Percentiles rank a stretch among this genome's conserved stretches.
Evolutionary conservation across 1,140 invertebrate species (phyloP).

Genomic region (Pantala flavescens): DNA sequence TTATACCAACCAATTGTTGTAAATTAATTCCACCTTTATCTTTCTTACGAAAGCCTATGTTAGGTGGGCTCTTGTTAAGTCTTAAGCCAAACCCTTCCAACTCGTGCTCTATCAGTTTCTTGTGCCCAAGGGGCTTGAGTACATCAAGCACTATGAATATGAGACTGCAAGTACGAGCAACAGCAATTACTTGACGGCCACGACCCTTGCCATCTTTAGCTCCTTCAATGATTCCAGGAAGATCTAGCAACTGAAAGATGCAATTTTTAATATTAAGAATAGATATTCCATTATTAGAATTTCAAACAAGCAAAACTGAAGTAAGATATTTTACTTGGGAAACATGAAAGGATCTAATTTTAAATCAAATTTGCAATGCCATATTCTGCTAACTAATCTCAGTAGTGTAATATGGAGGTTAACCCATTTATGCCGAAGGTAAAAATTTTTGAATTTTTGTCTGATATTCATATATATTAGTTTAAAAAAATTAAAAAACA

Average conservation of each 20-base stretch:
- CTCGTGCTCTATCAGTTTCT: constrained; percentile 93
- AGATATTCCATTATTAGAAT: constrained; percentile 21
- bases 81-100: constrained; percentile 97
- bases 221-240: constrained; percentile 99
- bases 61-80: constrained; percentile 93
- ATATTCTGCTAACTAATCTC: too few relatives aligned
- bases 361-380: too few relatives aligned
- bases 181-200: constrained; percentile 98
- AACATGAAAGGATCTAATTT: background rate
- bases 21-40: constrained; percentile 95
- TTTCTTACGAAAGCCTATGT: constrained; percentile 92
- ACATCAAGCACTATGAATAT: constrained; percentile 99
- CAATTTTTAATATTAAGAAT: too few relatives aligned
- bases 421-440: too few relatives aligned
- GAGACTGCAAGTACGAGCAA: constrained; percentile 93
- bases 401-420: too few relatives aligned
- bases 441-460: too few relatives aligned
- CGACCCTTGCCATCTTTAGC: constrained; percentile 99
- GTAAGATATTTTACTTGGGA: constrained; percentile 20
- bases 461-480: too few relatives aligned
- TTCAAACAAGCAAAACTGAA: constrained; percentile 14
- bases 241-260: constrained; percentile 71
- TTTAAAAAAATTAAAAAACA: too few relatives aligned
- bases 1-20: constrained; percentile 60
- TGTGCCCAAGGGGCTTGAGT: constrained; percentile 92